These are phyloP conservation scores for Phalloptychus januarius DNA, from an alignment of 2,797 vertebrate genomes.

Conservation along the genomic window DNA sequence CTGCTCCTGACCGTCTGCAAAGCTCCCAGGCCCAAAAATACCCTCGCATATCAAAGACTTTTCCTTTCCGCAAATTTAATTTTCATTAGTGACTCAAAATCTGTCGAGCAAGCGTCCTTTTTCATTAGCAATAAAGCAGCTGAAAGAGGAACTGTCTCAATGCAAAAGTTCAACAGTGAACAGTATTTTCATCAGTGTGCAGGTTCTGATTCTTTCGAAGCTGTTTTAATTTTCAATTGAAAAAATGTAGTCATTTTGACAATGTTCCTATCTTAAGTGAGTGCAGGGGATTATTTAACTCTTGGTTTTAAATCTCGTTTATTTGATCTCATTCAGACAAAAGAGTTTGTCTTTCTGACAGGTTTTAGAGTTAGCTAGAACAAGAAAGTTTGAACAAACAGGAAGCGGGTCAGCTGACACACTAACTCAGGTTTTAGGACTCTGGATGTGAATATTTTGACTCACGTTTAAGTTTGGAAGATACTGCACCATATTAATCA, in stretches of 20 bases:
- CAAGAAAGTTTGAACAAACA: no score
- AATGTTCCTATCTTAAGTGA: background rate
- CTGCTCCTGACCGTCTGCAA: constrained; percentile 21
- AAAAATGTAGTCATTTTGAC: background rate
- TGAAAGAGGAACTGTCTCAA: background rate
- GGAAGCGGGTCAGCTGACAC: no score
- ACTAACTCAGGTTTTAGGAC: no score
- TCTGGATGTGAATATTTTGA: no score
- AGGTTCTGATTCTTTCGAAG: background rate
- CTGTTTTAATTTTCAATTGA: background rate
- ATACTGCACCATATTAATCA: no score
- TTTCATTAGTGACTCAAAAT: constrained; percentile 36
- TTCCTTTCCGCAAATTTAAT: constrained; percentile 40
- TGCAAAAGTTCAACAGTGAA: background rate
- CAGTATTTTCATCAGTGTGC: background rate
- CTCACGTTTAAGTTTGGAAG: no score
- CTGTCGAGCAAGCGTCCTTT: constrained; percentile 8
- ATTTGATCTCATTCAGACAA: no score
- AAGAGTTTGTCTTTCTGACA: no score
- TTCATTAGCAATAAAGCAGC: background rate
- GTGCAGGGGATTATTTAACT: background rate
- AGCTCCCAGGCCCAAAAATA: constrained; percentile 21
- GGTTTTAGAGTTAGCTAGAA: no score
- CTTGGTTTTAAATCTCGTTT: no score
- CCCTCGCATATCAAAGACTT: constrained; percentile 31